Base-by-base conservation (phyloP, 2,888 invertebrate species). In the Dendrolimus houi region DNA sequence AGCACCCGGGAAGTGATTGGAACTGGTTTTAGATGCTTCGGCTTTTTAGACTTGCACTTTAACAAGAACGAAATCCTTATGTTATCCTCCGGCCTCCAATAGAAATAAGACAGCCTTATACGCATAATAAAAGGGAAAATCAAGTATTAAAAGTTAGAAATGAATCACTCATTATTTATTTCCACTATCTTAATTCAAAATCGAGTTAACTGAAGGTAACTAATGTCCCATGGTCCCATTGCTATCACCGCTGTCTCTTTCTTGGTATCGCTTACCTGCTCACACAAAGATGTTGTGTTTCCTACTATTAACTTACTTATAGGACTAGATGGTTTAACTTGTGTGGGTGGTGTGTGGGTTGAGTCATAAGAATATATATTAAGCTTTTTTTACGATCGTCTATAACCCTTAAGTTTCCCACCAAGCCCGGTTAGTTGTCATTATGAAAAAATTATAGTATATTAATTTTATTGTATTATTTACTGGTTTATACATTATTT, bases 291-390 rank as follows among this genome's bases (percentile, higher is more conserved):
- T 70, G 29, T 29, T 29, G 29, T 29, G 65, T 67, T 67, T 62
- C 61, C 68, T 67, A 67, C 68, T 69, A 66, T 67, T 65, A 66
- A 57, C 59, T 64, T 64, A 68, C 67, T 68, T 62, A 59, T 60
- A 60, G 55, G 63, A 69, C 75, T 63, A 63, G 29, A 6, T 29
- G 29, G 74, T 72, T 68, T 66, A 63, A 73, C 72, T 70, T 65
- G 72, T 69, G 68, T 60, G 58, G 59, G 66, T 61, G 65, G 62
- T 62, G 64, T 64, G 10, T 66, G 66, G 69, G 58, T 9, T 55
- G 60, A 62, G 59, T 62, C n/a, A 64, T 47, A 54, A 58, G 59
- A 56, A 52, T 54, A n/a, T 52, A 52, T 29, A 57, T 17, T 17
- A 52, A 12, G 29, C 3, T 40, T 2, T 9, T 9, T 17, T 52